Base-by-base conservation (phyloP, 2,113 vertebrate species). In the Salminus brasiliensis region DNA sequence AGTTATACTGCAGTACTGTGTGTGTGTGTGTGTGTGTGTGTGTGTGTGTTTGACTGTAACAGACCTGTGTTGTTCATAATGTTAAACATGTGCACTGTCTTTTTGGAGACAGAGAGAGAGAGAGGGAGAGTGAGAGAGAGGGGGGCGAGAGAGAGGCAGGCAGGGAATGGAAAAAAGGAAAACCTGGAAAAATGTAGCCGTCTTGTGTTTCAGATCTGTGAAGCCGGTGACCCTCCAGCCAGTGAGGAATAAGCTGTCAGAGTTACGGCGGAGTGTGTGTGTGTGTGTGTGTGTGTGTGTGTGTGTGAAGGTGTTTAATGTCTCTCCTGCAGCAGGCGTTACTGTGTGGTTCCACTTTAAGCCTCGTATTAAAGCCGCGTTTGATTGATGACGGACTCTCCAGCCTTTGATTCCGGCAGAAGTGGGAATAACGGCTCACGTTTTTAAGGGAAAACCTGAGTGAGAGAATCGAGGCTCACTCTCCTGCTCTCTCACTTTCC, bases 261-360 rank as follows among this genome's bases (percentile, higher is more conserved):
- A 57, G 65, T 72, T 34, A 18, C 27, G 25, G 59, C 13, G 25
- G 66, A 32, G 52, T 57, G 60, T 53, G 41, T 68, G 77, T 72
- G 78, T 85, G 76, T 81, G 69, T 79, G 71, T 52, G 53, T 49
- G 72, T 76, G 53, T 66, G 45, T 32, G 76, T 57, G 65, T 66
- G 72, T 82, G 77, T 76, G 84, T 41, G 36, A 72, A 80, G 70
- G 77, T 83, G 78, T 77, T 57, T 74, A 74, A 73, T 63, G 76
- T 72, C 52, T 71, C 72, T 78, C 57, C 45, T 49, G 65, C 69
- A 76, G 72, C 62, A 55, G 63, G 52, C 75, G 23, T 57, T 75
- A 59, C 74, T 75, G 34, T 68, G 71, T 73, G 80, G 60, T 82
- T 80, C 77, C 76, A 79, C 72, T 80, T 60, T 78, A 77, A 63